A percentile compares a stretch with the other conserved stretches of the same genome.
Conservation (phyloP, 1,140 invertebrate genomes). For the Macrosteles quadrilineatus region DNA sequence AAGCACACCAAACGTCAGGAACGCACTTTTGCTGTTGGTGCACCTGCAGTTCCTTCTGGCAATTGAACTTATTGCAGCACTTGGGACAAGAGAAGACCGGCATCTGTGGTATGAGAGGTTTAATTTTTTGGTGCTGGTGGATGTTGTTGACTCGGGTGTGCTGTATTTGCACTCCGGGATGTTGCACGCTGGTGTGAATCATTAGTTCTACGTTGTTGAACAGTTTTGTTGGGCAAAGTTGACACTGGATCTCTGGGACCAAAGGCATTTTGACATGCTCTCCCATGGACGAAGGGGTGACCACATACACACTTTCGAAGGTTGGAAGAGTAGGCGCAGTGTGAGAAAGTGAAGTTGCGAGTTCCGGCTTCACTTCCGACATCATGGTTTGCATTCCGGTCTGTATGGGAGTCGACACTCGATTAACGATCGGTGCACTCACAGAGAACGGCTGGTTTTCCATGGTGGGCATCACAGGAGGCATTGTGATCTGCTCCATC, state of each 20-base stretch:
- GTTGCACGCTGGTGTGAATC: neutral
- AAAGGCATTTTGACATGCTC: neutral
- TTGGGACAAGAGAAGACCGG: too few species aligned
- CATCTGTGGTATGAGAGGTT: too few species aligned
- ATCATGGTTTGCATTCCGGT: too few species aligned
- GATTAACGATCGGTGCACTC: too few species aligned
- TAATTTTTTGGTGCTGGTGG: too few species aligned
- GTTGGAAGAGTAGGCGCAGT: neutral
- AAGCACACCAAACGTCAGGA: slow-evolving; percentile 15
- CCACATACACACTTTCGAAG: neutral
- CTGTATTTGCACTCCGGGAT: neutral
- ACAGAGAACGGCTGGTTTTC: too few species aligned
- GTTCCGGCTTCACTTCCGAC: too few species aligned
- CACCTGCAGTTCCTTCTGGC: neutral
- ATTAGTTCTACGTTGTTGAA: neutral
- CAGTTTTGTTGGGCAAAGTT: neutral
- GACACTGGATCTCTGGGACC: neutral
- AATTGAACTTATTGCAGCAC: neutral
- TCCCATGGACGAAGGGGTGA: neutral
- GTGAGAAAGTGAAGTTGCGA: too few species aligned
- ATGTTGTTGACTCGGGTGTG: too few species aligned
- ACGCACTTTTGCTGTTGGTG: neutral
- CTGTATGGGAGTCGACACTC: too few species aligned
- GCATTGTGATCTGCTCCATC: too few species aligned
- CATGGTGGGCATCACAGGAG: too few species aligned